Evolutionary conservation across 2,113 vertebrate species (phyloP), one percentile per base, ranked within the genome.

Genomic region (cattle (Bos taurus)): DNA sequence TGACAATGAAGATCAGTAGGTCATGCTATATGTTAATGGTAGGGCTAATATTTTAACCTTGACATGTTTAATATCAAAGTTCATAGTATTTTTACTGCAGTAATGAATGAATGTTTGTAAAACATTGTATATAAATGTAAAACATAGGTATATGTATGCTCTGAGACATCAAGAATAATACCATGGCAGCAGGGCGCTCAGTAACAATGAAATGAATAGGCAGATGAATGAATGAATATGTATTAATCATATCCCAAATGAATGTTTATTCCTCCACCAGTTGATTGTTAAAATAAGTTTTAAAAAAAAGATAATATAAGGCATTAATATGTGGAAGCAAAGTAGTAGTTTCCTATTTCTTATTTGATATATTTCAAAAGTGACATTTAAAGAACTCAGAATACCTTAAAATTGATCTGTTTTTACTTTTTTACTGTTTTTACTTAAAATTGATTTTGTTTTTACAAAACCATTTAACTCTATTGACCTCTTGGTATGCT

Each of bases 391-490:
- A 77, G 14, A 90, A 77, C 17, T 64, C 56, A 93, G n/a, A 77
- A 59, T 43, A 60, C 62, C 59, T 71, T 80, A 87, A 57, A 82
- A 71, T 62, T 86, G 9, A 46, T 91, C 40, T 30, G 13, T 60
- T 92, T 95, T 97, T 83, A 12, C 52, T 40, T 88, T 62, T 54
- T 52, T 71, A 89, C 30, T 30, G 15, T 59, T 93, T 95, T 97
- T 71, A 9, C 52, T 86, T 88, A 74, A 74, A 74, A 50, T 56
- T 57, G 52, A 89, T 10, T 90, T 95, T 85, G 6, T 57, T 96
- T 93, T 87, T 89, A 87, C 5, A 93, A 89, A 74, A 60, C 50
- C 33, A 60, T 78, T 94, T 96, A 85, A 50, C 9, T 96, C 88
- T 36, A 4, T 64, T 59, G 82, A 91, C 26, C 13, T 77, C 64